Conservation (phyloP, 2,888 invertebrate genomes). For the Thecophora atra region DNA sequence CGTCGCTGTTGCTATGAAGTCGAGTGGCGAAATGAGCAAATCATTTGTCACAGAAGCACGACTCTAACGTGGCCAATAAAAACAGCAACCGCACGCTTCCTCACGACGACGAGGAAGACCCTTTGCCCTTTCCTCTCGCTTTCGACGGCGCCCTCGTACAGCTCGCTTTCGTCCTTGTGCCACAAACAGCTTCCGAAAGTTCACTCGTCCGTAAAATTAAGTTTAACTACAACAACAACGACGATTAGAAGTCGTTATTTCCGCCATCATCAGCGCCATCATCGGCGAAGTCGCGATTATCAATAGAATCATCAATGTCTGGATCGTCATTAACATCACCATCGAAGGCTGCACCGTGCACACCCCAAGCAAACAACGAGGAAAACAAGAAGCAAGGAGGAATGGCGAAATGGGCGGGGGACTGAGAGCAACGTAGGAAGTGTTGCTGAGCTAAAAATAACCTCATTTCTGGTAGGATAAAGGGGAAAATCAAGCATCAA, state of each 20-base stretch:
- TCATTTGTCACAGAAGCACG: background rate
- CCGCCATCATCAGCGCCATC: background rate
- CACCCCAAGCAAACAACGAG: background rate
- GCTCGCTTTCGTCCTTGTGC: no score
- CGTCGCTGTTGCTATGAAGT: background rate
- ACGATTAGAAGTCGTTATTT: background rate
- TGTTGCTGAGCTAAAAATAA: no score
- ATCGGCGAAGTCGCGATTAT: background rate
- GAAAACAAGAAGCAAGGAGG: background rate
- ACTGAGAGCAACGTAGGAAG: no score
- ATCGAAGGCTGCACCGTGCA: background rate
- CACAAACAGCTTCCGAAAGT: background rate
- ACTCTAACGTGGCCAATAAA: background rate
- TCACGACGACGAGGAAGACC: background rate
- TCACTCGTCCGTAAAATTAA: background rate
- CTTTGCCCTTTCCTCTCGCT: background rate
- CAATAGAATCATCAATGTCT: slow-evolving; percentile 8
- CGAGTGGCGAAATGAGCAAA: background rate
- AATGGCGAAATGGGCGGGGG: background rate
- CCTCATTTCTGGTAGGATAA: no score
- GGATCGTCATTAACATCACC: slow-evolving; percentile 3
- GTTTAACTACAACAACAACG: background rate
- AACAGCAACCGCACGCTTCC: background rate
- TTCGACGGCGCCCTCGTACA: background rate
- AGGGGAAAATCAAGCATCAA: no score